Percentiles rank a stretch among this genome's conserved stretches.
phyloP scores from a whole-genome alignment of 2,113 vertebrate species.

The Colaptes auratus region DNA sequence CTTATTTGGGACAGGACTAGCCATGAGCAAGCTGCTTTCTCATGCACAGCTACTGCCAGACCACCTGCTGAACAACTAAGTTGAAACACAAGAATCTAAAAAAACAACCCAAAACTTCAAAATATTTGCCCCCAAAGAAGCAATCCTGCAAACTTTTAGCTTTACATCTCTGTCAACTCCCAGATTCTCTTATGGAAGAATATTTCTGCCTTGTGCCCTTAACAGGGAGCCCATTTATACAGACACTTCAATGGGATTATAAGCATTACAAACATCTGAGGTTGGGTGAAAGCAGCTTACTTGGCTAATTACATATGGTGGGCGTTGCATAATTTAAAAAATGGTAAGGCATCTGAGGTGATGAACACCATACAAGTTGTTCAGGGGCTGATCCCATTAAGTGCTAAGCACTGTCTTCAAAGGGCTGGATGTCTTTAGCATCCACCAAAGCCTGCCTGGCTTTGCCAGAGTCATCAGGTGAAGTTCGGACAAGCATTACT shows the following conservation, averaged over 20 bases:
- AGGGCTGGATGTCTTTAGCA: not conserved
- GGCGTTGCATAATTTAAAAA: not conserved
- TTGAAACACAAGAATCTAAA: not conserved
- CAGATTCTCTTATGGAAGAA: not conserved
- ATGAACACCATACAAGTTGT: not conserved
- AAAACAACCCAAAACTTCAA: not conserved
- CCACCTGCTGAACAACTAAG: not conserved
- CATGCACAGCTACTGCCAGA: not conserved
- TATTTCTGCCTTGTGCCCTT: not conserved
- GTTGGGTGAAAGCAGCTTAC: conserved; percentile 56
- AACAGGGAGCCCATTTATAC: conserved; percentile 44
- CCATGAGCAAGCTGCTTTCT: not conserved
- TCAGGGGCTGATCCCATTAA: conserved; percentile 59
- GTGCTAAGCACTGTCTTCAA: not conserved
- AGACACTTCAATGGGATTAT: conserved; percentile 16
- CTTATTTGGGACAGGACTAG: not conserved
- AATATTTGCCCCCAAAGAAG: not conserved
- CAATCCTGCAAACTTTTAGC: not conserved
- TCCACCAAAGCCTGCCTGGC: not conserved
- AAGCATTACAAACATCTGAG: not conserved
- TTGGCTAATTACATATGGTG: conserved; percentile 12
- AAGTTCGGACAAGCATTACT: not conserved
- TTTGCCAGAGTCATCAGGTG: not conserved
- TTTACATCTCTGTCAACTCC: not conserved
- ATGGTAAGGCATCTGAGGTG: conserved; percentile 30